A percentile compares a stretch with the other conserved stretches of the same genome.
These are phyloP conservation scores for Sesamia nonagrioides DNA, from an alignment of 1,140 invertebrate species.

Conservation along the genomic window DNA sequence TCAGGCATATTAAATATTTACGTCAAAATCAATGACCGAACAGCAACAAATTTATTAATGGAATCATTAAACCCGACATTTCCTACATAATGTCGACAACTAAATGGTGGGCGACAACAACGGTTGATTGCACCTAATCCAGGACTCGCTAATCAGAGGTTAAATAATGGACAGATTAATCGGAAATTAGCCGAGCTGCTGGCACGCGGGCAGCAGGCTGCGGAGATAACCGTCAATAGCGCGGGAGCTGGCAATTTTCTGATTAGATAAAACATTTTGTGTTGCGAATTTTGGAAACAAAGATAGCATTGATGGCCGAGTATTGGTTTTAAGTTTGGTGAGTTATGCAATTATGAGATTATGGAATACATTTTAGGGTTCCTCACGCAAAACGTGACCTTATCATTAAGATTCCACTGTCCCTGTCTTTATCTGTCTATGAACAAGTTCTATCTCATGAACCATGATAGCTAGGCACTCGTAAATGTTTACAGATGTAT, in stretches of 20 bases:
- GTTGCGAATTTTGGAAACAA: not conserved
- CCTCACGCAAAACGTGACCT: too few relatives aligned
- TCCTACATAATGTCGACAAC: conserved; percentile 22
- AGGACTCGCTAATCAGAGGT: conserved; percentile 48
- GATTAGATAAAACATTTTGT: not conserved
- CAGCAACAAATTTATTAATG: not conserved
- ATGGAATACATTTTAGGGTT: too few relatives aligned
- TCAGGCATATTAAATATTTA: conserved; percentile 13
- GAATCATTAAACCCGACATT: conserved; percentile 20
- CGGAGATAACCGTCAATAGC: conserved; percentile 24
- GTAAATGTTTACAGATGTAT: too few relatives aligned
- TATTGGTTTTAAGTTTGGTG: too few relatives aligned
- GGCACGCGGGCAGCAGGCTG: conserved; percentile 37
- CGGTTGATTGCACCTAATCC: conserved; percentile 48
- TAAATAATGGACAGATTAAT: conserved; percentile 54
- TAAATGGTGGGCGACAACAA: conserved; percentile 17
- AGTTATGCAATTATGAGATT: too few relatives aligned
- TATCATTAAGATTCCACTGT: too few relatives aligned
- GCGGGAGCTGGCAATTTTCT: conserved; percentile 2
- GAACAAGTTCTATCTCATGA: too few relatives aligned
- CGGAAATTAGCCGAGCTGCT: conserved; percentile 46
- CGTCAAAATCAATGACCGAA: conserved; percentile 21
- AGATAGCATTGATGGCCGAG: not conserved
- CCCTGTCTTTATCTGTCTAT: too few relatives aligned
- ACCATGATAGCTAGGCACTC: too few relatives aligned